A percentile compares a stretch with the other conserved stretches of the same genome.
Evolutionary conservation across 2,888 invertebrate species (phyloP).

Genomic region (Lacanobia oleracea): DNA sequence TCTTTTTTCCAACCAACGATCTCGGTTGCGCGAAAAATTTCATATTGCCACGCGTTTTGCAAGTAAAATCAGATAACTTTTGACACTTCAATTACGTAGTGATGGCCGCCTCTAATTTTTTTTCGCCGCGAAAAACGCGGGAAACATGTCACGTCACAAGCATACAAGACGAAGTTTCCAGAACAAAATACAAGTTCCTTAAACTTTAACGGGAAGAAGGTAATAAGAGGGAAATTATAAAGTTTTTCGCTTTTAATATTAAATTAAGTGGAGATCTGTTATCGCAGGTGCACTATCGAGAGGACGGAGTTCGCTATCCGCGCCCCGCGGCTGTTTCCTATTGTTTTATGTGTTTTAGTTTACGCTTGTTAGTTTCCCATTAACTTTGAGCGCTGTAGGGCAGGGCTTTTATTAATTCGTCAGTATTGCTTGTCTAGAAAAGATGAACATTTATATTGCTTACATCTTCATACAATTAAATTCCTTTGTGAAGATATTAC

Average conservation of each 20-base stretch:
- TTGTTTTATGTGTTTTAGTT: conserved; percentile 83
- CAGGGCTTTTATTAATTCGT: conserved; percentile 79
- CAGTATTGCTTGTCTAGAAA: conserved; percentile 73
- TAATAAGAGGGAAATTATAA: conserved; percentile 84
- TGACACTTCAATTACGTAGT: conserved; percentile 90
- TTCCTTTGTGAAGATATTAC: conserved; percentile 70
- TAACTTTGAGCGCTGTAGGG: conserved; percentile 77
- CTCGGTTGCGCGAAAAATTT: conserved; percentile 87
- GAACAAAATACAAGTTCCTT: conserved; percentile 84
- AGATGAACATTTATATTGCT: conserved; percentile 69
- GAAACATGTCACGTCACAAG: conserved; percentile 84
- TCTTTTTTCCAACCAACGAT: conserved; percentile 87
- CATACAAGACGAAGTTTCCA: conserved; percentile 84
- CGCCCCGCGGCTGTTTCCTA: conserved; percentile 70
- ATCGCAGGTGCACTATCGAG: conserved; percentile 79
- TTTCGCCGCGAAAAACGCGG: conserved; percentile 76
- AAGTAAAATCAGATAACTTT: conserved; percentile 91
- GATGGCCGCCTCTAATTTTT: conserved; percentile 87
- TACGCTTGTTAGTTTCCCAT: conserved; percentile 84
- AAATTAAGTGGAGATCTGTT: conserved; percentile 76
- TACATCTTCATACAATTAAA: conserved; percentile 78
- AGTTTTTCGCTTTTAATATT: conserved; percentile 83
- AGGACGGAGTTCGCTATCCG: conserved; percentile 62
- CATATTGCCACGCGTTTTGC: conserved; percentile 89
- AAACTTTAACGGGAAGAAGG: conserved; percentile 77